A percentile compares a stretch with the other conserved stretches of the same genome.
These are phyloP conservation scores for Drosophila anomelani DNA, from an alignment of 2,888 invertebrate species.

Conservation along the genomic window DNA sequence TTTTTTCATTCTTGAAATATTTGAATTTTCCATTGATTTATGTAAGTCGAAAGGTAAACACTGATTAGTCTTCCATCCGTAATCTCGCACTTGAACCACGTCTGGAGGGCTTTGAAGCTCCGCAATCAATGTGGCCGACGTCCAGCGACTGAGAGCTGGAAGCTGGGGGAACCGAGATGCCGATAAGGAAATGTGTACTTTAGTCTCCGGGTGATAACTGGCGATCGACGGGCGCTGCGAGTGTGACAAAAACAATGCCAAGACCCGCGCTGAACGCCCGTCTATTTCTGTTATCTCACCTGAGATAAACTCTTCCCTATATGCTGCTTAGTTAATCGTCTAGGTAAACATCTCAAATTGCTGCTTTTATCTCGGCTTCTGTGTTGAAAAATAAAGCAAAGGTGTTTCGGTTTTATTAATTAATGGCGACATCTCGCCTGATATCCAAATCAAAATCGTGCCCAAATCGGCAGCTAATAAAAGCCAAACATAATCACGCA, in stretches of 20 bases:
- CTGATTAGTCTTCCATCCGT: background rate
- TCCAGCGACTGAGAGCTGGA: background rate
- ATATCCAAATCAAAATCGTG: background rate
- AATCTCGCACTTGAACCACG: conserved; percentile 4
- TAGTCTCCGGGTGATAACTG: conserved; percentile 35
- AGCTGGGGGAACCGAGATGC: conserved; percentile 2
- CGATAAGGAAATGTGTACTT: conserved; percentile 28
- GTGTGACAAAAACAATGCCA: conserved; percentile 7
- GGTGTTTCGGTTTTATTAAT: background rate
- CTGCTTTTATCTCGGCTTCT: conserved; percentile 26
- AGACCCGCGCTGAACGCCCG: background rate
- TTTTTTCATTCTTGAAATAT: background rate
- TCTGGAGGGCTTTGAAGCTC: conserved; percentile 1
- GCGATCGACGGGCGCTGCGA: conserved; percentile 26
- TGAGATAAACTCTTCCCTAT: background rate
- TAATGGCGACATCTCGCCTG: conserved; percentile 6
- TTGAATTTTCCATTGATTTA: background rate
- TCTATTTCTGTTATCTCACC: conserved; percentile 10
- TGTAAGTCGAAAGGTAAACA: background rate
- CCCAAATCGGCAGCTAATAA: background rate
- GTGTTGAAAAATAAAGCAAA: background rate
- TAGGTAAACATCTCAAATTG: background rate
- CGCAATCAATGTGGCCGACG: conserved; percentile 24
- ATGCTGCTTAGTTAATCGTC: conserved; percentile 6
- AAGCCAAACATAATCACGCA: conserved; percentile 16